Conservation (phyloP, 2,888 invertebrate species). For the Volucella inflata region DNA sequence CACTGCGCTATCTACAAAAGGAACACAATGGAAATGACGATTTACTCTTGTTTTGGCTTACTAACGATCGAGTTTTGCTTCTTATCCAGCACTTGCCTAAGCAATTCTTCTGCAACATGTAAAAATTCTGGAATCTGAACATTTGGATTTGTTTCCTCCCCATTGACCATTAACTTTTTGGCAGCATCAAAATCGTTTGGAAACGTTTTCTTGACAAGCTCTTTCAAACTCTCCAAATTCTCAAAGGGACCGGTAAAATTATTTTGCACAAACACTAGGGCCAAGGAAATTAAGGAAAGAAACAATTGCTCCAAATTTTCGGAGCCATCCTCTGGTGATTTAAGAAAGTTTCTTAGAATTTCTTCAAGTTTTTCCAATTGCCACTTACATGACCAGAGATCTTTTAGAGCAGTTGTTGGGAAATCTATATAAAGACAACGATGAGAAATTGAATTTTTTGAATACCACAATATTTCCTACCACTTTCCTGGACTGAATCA, state of each 20-base stretch:
- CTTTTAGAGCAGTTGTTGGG: constrained; percentile 76
- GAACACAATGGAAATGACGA: constrained; percentile 16
- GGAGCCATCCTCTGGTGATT: not conserved
- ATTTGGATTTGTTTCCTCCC: constrained; percentile 88
- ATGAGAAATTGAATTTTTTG: not conserved
- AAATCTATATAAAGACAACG: constrained; percentile 76
- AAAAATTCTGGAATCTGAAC: constrained; percentile 85
- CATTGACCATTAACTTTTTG: constrained; percentile 82
- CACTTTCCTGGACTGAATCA: constrained; percentile 77
- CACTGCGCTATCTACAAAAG: constrained; percentile 78
- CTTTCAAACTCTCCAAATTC: constrained; percentile 82
- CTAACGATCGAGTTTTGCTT: constrained; percentile 78
- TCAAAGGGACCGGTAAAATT: constrained; percentile 92
- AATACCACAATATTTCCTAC: constrained; percentile 6
- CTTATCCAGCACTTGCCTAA: constrained; percentile 80
- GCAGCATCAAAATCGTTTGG: constrained; percentile 74
- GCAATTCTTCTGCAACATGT: constrained; percentile 82
- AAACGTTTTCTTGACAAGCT: constrained; percentile 82
- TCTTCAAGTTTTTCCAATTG: constrained; percentile 74
- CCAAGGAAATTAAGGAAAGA: constrained; percentile 86
- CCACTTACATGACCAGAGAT: constrained; percentile 80
- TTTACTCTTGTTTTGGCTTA: not conserved
- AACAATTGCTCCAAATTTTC: constrained; percentile 53
- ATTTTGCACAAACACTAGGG: constrained; percentile 90
- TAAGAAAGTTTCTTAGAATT: constrained; percentile 67